Evolutionary conservation across 2,113 vertebrate genomes (phyloP).

Genomic region (Catagonus wagneri): DNA sequence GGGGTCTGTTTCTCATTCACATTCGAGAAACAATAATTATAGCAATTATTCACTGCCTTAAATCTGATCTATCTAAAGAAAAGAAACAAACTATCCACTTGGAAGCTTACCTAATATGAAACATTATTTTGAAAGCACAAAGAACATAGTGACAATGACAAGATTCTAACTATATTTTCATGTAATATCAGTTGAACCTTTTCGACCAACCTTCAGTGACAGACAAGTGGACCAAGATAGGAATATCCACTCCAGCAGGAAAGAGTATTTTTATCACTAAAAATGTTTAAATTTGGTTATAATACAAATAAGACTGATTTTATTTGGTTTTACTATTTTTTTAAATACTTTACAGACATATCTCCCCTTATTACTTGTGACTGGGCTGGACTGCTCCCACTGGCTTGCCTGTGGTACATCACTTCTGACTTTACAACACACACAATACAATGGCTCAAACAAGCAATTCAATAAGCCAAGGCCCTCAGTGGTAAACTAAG

Average conservation of each 20-base stretch:
- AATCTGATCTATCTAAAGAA: not conserved
- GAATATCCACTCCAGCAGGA: not conserved
- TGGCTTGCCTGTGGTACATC: not conserved
- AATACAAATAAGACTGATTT: not conserved
- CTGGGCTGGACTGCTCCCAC: not conserved
- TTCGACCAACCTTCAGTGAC: not conserved
- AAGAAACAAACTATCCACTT: not conserved
- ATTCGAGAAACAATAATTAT: not conserved
- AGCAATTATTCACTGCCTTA: not conserved
- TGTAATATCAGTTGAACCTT: not conserved
- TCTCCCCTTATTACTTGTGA: not conserved
- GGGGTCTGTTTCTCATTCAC: not conserved
- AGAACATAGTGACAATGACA: not conserved
- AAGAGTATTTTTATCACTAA: not conserved
- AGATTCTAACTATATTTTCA: not conserved
- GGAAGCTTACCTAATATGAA: not conserved
- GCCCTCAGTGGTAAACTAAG: not conserved
- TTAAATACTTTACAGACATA: not conserved
- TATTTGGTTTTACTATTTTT: constrained; percentile 26
- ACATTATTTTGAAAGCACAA: not conserved
- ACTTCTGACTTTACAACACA: not conserved
- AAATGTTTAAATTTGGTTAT: not conserved
- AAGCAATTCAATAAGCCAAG: not conserved
- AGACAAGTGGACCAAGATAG: not conserved
- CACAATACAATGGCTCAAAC: not conserved